Evolutionary conservation across 2,888 invertebrate species (phyloP).

Genomic region (Melanotus villosus): DNA sequence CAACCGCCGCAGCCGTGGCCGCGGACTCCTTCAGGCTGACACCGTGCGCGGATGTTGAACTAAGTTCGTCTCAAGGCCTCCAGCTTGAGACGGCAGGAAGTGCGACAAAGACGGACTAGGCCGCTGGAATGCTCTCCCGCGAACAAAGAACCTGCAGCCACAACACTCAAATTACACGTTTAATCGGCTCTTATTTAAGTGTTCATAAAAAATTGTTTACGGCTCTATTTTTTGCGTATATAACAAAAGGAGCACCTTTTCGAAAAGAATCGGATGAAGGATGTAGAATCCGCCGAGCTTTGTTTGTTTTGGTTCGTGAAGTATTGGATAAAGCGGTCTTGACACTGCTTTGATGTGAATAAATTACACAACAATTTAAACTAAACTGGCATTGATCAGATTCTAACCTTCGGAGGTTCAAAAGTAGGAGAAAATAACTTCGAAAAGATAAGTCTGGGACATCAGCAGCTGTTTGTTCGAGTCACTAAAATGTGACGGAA

Average conservation of each 20-base stretch:
- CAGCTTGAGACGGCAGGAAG: slow-evolving; percentile 60
- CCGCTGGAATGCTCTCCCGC: slow-evolving; percentile 54
- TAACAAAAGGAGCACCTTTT: slow-evolving; percentile 18
- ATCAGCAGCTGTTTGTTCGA: slow-evolving; percentile 7
- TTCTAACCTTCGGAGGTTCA: background rate
- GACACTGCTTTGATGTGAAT: background rate
- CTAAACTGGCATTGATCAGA: background rate
- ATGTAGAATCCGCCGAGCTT: slow-evolving; percentile 4
- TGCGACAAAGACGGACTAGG: slow-evolving; percentile 52
- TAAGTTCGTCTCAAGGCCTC: slow-evolving; percentile 69
- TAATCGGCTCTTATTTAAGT: slow-evolving; percentile 39
- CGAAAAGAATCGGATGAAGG: background rate
- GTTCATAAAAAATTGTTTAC: slow-evolving; percentile 36
- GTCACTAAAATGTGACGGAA: slow-evolving; percentile 12
- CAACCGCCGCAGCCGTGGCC: slow-evolving; percentile 41
- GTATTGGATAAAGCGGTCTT: background rate
- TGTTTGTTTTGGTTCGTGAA: slow-evolving; percentile 3
- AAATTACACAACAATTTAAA: background rate
- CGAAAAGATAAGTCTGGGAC: background rate
- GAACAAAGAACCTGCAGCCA: slow-evolving; percentile 53
- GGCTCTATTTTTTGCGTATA: slow-evolving; percentile 23
- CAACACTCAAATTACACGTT: slow-evolving; percentile 49
- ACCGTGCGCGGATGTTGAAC: slow-evolving; percentile 68
- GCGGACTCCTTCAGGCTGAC: slow-evolving; percentile 54
- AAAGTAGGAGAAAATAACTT: background rate